phyloP scores from a whole-genome alignment of 2,888 invertebrate species.

The Troglohyphantes excavatus region DNA sequence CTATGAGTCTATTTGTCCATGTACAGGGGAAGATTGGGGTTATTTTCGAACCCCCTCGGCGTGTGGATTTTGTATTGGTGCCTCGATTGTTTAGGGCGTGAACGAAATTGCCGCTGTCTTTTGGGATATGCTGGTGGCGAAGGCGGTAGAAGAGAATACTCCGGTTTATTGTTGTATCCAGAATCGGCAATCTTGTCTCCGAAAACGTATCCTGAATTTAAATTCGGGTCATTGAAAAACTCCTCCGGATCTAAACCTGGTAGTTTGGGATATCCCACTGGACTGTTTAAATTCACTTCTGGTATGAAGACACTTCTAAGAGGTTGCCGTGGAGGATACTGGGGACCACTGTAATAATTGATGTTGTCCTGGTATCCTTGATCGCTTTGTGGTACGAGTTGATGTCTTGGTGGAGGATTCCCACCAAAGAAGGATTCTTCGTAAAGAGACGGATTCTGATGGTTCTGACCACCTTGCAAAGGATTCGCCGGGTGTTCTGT shows the following conservation, averaged over 20 bases:
- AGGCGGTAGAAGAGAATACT: not conserved
- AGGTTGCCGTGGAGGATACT: not conserved
- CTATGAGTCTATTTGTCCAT: slow-evolving; percentile 55
- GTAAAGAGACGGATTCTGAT: not conserved
- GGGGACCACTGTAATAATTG: slow-evolving; percentile 37
- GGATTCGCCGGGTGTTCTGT: not conserved
- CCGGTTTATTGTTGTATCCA: not conserved
- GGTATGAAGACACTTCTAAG: not conserved
- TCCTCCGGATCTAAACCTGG: slow-evolving; percentile 12
- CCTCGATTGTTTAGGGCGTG: slow-evolving; percentile 27
- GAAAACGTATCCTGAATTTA: slow-evolving; percentile 27
- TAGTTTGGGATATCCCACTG: not conserved
- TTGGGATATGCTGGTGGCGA: slow-evolving; percentile 43
- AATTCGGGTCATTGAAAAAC: slow-evolving; percentile 14
- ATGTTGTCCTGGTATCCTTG: not conserved
- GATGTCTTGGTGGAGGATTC: not conserved
- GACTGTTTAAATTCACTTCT: slow-evolving; percentile 3
- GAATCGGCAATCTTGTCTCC: slow-evolving; percentile 40
- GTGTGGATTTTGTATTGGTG: slow-evolving; percentile 42
- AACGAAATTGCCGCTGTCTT: slow-evolving; percentile 23
- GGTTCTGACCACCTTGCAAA: not conserved
- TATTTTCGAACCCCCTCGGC: slow-evolving; percentile 52
- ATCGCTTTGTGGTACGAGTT: not conserved
- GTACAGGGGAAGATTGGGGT: slow-evolving; percentile 51
- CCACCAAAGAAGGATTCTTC: slow-evolving; percentile 14